Conservation (phyloP, 2,888 invertebrate species). For the Pheosia gnoma region DNA sequence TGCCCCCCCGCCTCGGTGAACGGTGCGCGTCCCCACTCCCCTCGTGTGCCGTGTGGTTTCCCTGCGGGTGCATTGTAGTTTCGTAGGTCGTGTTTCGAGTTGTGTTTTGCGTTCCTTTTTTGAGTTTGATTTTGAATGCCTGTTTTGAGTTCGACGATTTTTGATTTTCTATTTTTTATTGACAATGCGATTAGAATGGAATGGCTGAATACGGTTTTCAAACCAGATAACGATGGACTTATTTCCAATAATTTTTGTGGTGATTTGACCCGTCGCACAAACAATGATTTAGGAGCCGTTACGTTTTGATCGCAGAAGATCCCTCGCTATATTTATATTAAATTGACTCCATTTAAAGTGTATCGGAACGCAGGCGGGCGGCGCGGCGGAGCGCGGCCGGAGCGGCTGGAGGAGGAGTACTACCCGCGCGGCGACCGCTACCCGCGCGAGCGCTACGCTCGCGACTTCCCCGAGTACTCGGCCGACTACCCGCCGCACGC, state of each 20-base stretch:
- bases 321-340: neutral
- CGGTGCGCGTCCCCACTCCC: slow-evolving; percentile 14
- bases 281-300: neutral
- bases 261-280: no score
- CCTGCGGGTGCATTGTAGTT: neutral
- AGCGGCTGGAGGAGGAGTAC: slow-evolving; percentile 84
- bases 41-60: slow-evolving; percentile 41
- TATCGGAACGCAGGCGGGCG: slow-evolving; percentile 58
- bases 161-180: neutral
- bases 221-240: no score
- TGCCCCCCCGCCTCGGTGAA: slow-evolving; percentile 39
- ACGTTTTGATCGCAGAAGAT: neutral
- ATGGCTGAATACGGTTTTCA: neutral
- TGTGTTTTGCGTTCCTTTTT: neutral
- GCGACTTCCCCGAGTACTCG: slow-evolving; percentile 54
- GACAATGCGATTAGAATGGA: neutral
- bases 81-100: neutral
- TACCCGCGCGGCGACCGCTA: slow-evolving; percentile 66
- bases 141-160: neutral
- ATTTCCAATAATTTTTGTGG: no score
- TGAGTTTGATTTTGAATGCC: slow-evolving; percentile 3
- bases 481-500: slow-evolving; percentile 42
- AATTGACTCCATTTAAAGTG: neutral
- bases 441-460: slow-evolving; percentile 54
- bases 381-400: slow-evolving; percentile 78